Base-by-base conservation (phyloP, 2,888 invertebrate genomes). In the Scelioninae gen. 1 region DNA sequence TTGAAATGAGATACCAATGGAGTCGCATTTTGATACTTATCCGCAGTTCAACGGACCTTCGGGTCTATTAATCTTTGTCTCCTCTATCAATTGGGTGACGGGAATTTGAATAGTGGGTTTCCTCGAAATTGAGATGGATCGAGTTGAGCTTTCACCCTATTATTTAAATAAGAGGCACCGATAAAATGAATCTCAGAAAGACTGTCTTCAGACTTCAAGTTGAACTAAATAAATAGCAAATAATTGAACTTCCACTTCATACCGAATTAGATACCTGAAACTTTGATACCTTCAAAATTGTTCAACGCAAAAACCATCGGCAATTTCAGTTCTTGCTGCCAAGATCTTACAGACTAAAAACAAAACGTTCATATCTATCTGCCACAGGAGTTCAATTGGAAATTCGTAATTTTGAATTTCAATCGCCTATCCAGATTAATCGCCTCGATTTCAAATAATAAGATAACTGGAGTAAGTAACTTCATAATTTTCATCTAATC, bases 61-160 rank as follows among this genome's bases (percentile, higher is more conserved):
- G 53, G 43, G 55, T 77, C 77, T 69, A 77, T 77, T 77, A 77
- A 77, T 77, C 77, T 77, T 77, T 77, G 53, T 79, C 60, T 66
- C 53, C 34, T 16, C 58, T 31, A 16, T 62, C 77, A 62, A 77
- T 63, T 47, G 69, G 43, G 29, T 16, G 38, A 62, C 6, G 45
- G n/a, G 40, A 53, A 69, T 77, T 77, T 77, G 38, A 77, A 77
- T 62, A 77, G 53, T n/a, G 16, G 15, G 9, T 11, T 32, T 43
- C 43, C 11, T n/a, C 47, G 47, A 63, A 55, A 77, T 63, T 29
- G 63, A 77, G 77, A 77, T 62, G 29, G 69, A 77, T 77, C 15
- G 53, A 40, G 43, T 11, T 8, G 34, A 58, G 15, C 38, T 47
- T 15, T 58, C 49, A 29, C 43, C 5, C 13, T 38, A 60, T 66